A percentile compares a stretch with the other conserved stretches of the same genome.
Evolutionary conservation across 2,797 vertebrate species (phyloP).

Genomic region (Peromyscus attwateri): DNA sequence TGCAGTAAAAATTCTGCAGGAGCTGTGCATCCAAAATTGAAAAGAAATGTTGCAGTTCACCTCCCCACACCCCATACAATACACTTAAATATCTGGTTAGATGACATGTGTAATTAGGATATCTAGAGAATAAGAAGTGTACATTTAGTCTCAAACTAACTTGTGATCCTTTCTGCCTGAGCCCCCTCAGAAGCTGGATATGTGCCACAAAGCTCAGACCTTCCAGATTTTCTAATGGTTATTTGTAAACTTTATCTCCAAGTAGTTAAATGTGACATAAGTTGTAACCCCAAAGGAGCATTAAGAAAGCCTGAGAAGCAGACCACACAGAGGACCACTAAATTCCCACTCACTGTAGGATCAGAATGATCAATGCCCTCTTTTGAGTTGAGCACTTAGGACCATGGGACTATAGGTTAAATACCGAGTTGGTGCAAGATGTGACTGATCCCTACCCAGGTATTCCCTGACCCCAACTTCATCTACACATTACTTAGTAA

Average conservation of each 20-base stretch:
- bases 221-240: conserved; percentile 21
- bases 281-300: neutral
- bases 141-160: neutral
- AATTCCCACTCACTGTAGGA: neutral
- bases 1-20: conserved; percentile 33
- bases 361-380: neutral
- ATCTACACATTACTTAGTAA: neutral
- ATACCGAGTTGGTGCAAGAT: neutral
- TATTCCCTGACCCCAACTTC: neutral
- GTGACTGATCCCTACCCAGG: neutral
- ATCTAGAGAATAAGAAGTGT: conserved; percentile 23
- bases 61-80: neutral
- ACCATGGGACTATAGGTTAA: conserved; percentile 3
- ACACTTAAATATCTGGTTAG: neutral
- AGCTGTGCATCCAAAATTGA: neutral
- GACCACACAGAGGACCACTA: conserved; percentile 13
- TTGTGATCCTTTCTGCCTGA: neutral
- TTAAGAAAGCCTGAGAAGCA: conserved; percentile 27
- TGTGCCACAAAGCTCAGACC: neutral
- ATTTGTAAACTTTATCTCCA: conserved; percentile 29
- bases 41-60: conserved; percentile 9
- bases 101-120: conserved; percentile 30
- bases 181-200: neutral
- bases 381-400: neutral
- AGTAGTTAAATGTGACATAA: conserved; percentile 31